A percentile compares a stretch with the other conserved stretches of the same genome.
Conservation (phyloP, 2,113 vertebrate species). For the Castor canadensis region DNA sequence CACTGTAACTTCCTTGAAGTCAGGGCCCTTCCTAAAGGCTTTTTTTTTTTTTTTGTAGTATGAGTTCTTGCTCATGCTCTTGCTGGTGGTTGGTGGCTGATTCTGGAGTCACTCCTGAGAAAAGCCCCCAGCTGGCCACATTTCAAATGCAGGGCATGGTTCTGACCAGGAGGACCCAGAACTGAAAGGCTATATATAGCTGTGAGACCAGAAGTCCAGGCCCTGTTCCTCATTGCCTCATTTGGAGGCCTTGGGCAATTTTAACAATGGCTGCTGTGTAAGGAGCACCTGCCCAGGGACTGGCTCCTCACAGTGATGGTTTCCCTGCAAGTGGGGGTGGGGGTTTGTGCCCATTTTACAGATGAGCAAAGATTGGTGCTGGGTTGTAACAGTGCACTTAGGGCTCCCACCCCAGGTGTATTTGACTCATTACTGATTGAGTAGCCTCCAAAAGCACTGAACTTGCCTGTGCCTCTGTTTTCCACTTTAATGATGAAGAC, state of each 20-base stretch:
- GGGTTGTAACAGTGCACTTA: rapidly evolving
- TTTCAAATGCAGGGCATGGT: background rate
- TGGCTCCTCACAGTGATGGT: rapidly evolving
- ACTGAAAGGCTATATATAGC: background rate
- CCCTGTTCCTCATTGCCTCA: rapidly evolving
- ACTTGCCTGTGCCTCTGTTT: background rate
- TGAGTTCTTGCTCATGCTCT: rapidly evolving
- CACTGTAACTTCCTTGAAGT: background rate
- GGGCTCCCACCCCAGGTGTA: background rate
- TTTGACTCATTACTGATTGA: background rate
- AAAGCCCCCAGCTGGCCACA: background rate
- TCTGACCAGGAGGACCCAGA: background rate
- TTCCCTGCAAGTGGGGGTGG: background rate
- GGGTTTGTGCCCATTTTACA: rapidly evolving
- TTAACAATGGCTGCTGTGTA: background rate
- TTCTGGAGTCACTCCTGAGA: background rate
- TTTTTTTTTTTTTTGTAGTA: background rate
- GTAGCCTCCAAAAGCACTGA: background rate
- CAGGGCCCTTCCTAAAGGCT: rapidly evolving
- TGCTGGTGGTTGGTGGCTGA: background rate
- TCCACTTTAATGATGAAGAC: background rate
- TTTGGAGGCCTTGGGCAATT: too few relatives aligned
- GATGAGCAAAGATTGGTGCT: background rate
- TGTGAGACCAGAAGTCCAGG: too few relatives aligned
- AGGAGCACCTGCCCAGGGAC: background rate